Base-by-base conservation (phyloP, 2,888 invertebrate species). In the Lithophane semibrunnea region DNA sequence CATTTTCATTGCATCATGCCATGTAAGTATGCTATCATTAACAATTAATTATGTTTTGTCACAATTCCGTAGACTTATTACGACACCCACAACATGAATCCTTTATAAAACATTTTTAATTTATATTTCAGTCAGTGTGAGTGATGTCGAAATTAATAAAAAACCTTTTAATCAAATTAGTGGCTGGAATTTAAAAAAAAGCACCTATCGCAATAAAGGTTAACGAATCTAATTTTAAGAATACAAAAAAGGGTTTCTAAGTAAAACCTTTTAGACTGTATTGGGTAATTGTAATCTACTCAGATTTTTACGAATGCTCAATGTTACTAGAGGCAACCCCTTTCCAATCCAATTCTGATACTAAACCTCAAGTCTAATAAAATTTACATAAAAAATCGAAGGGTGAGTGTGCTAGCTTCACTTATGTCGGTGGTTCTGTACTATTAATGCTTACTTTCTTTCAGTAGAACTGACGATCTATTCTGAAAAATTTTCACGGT, bases 301-400 rank as follows among this genome's bases (percentile, higher is more conserved):
- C 70, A 60, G 70, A 74, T 74, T 75, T 75, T 82, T 77, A 73
- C 70, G 49, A 74, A 79, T 77, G 72, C 71, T 74, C 69, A 66
- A 80, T 72, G 66, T 56, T 69, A 52, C 65, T 73, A 42, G 52
- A 68, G 58, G 78, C 66, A 66, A 85, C 75, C 82, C 78, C 76
- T 86, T 83, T 81, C 67, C 84, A 88, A 89, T 88, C 75, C 79
- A 77, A 87, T 88, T 85, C 76, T 56, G 64, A 74, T 84, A 78
- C 80, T 80, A 74, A 80, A 83, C 86, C 84, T 80, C 81, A 83
- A 82, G 47, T 79, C 70, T 74, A 80, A 88, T 87, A 85, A 87
- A 83, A 87, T 88, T 88, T 87, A 87, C 87, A 88, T 88, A 87
- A 80, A 87, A 86, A 87, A 84, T 76, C 76, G 79, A 75, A 80